Conservation (phyloP, 2,888 invertebrate species). For the Unio pictorum region DNA sequence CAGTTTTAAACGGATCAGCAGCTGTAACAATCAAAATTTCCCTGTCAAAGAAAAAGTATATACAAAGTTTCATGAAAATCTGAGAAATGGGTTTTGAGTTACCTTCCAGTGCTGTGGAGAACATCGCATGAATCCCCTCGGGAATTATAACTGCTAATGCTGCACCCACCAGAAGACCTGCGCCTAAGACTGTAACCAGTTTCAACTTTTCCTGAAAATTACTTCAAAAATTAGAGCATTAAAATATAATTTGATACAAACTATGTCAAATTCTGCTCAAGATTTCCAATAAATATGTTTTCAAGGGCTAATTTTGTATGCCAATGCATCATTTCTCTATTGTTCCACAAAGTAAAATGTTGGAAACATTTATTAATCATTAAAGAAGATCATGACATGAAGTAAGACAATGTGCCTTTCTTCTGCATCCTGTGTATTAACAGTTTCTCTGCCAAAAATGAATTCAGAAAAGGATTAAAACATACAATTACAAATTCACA, state of each 20-base stretch:
- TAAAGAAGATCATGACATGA: no score
- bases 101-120: slow-evolving; percentile 32
- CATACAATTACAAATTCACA: no score
- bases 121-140: slow-evolving; percentile 88
- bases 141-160: slow-evolving; percentile 98
- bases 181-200: slow-evolving; percentile 94
- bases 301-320: neutral
- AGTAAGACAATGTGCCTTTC: no score
- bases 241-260: no score
- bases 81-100: slow-evolving; percentile 7
- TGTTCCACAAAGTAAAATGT: no score
- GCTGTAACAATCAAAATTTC: neutral
- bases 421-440: no score
- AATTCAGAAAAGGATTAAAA: no score
- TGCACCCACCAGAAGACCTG: slow-evolving; percentile 96
- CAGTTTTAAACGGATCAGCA: neutral
- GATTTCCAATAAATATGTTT: neutral
- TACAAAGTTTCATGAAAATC: no score
- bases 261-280: neutral
- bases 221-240: slow-evolving; percentile 18
- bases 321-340: no score
- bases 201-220: slow-evolving; percentile 89
- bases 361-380: no score
- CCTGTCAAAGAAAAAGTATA: no score
- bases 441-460: no score